A percentile compares a stretch with the other conserved stretches of the same genome.
Conservation (phyloP, 2,113 vertebrate genomes). For the Hipposideros armiger region DNA sequence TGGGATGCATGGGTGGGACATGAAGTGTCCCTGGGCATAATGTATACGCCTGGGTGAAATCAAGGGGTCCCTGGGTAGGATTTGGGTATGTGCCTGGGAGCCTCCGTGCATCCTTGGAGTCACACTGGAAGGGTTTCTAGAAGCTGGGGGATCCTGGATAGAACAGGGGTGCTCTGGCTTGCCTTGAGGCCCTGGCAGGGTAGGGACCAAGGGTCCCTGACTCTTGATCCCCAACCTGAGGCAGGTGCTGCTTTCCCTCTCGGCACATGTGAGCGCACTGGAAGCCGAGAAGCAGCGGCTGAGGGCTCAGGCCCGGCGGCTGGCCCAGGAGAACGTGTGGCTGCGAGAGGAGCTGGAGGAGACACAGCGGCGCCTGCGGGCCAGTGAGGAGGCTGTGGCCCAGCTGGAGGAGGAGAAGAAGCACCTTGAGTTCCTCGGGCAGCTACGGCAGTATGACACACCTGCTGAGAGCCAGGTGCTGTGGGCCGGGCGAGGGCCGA, state of each 20-base stretch:
- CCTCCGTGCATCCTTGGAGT: background rate
- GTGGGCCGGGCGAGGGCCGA: rapidly evolving
- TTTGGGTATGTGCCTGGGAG: background rate
- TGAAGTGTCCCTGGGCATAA: background rate
- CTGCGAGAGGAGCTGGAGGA: conserved; percentile 88
- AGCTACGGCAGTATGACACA: conserved; percentile 86
- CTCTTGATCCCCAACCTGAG: rapidly evolving
- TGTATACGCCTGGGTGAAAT: background rate
- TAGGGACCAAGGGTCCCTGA: background rate
- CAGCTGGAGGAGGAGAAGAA: conserved; percentile 86
- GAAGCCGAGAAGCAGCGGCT: conserved; percentile 95
- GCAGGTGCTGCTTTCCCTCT: conserved; percentile 93
- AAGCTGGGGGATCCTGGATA: background rate
- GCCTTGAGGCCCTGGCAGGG: background rate
- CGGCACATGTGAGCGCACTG: conserved; percentile 90
- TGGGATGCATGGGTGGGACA: rapidly evolving
- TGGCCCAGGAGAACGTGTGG: conserved; percentile 95
- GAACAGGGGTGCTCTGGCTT: background rate
- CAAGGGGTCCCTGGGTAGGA: background rate
- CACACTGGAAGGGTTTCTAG: background rate
- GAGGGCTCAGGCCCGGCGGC: conserved; percentile 90
- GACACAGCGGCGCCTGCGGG: conserved; percentile 78
- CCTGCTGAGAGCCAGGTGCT: background rate
- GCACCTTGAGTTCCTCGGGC: conserved; percentile 84
- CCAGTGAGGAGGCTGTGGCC: conserved; percentile 83